phyloP scores from a whole-genome alignment of 2,113 vertebrate genomes.

The Cromileptes altivelis region DNA sequence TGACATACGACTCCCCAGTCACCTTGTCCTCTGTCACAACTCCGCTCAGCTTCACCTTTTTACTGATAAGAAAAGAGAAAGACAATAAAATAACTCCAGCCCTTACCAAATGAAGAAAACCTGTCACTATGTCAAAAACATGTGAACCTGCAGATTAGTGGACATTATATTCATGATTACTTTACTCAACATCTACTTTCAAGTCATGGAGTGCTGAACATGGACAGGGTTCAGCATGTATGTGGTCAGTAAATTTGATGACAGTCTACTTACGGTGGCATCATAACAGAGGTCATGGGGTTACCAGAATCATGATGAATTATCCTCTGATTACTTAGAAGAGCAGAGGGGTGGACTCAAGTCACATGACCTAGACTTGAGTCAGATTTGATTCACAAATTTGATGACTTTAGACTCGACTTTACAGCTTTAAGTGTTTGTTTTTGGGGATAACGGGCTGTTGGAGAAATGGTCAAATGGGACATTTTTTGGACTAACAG shows the following conservation, averaged over 20 bases:
- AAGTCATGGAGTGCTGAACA: background rate
- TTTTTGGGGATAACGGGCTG: too few species aligned
- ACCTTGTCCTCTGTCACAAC: constrained; percentile 84
- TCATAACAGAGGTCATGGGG: background rate
- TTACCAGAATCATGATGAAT: too few species aligned
- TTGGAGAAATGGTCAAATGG: too few species aligned
- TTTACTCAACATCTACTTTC: background rate
- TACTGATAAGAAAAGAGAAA: constrained; percentile 72
- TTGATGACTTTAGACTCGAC: too few species aligned
- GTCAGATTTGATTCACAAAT: too few species aligned
- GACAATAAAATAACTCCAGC: background rate
- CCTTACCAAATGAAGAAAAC: background rate
- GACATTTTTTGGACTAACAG: too few species aligned
- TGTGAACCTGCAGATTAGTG: background rate
- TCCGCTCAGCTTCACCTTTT: constrained; percentile 84
- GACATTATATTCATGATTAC: background rate
- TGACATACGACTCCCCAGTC: constrained; percentile 85
- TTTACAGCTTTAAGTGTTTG: too few species aligned
- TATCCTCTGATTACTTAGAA: too few species aligned
- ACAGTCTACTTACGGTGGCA: too few species aligned
- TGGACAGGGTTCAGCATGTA: background rate
- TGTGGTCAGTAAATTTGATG: background rate
- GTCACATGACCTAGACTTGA: too few species aligned
- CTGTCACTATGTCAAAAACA: background rate
- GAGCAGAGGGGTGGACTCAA: too few species aligned